A percentile compares a stretch with the other conserved stretches of the same genome.
Evolutionary conservation across 2,797 vertebrate species (phyloP).

Genomic region (Antennarius maculatus): DNA sequence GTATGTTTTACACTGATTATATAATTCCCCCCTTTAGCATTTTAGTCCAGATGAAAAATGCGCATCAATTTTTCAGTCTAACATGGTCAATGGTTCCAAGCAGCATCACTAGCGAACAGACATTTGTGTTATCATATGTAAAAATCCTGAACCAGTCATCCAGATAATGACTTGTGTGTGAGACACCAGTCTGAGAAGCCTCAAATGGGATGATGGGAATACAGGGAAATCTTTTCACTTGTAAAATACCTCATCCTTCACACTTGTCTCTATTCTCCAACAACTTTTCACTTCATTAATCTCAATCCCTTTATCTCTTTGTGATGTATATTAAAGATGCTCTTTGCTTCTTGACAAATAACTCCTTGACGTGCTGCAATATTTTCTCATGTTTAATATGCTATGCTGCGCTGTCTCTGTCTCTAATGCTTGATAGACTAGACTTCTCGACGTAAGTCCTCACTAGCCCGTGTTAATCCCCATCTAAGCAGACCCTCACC

Average conservation of each 20-base stretch:
- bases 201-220: constrained; percentile 35
- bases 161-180: constrained; percentile 23
- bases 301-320: constrained; percentile 44
- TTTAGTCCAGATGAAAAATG: not conserved
- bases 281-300: constrained; percentile 60
- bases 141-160: constrained; percentile 6
- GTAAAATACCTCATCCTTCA: constrained; percentile 49
- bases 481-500: constrained; percentile 64
- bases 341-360: constrained; percentile 60
- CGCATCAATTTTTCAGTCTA: not conserved
- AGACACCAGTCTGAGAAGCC: constrained; percentile 18
- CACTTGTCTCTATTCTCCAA: constrained; percentile 45
- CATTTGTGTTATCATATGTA: constrained; percentile 20
- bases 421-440: constrained; percentile 77
- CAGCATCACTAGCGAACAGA: not conserved
- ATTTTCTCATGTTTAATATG: constrained; percentile 72
- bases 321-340: constrained; percentile 61
- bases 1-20: constrained; percentile 3
- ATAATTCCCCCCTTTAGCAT: not conserved
- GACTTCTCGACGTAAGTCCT: constrained; percentile 81
- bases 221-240: constrained; percentile 35
- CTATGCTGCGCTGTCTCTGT: constrained; percentile 74
- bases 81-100: not conserved
- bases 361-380: constrained; percentile 60
- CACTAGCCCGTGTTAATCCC: constrained; percentile 62